Conservation (phyloP, 2,113 vertebrate genomes). For the Lethenteron reissneri region DNA sequence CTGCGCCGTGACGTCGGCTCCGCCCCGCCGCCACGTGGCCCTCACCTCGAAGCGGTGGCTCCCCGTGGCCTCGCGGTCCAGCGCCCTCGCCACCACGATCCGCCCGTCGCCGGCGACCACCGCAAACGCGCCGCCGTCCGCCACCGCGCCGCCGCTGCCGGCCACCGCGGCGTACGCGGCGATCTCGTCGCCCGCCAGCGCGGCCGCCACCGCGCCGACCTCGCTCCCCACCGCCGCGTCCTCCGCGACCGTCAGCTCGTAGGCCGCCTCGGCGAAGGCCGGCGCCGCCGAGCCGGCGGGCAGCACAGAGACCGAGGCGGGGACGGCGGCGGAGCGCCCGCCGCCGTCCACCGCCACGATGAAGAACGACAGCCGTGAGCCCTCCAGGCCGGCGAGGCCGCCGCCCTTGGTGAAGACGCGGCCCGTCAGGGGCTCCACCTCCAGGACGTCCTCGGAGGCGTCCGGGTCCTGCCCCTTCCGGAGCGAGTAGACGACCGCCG, state of each 20-base stretch:
- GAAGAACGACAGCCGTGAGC: conserved; percentile 57
- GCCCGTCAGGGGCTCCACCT: conserved; percentile 52
- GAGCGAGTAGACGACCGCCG: conserved; percentile 55
- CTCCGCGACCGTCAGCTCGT: conserved; percentile 55
- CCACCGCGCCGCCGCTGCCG: conserved; percentile 38
- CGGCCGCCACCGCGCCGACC: conserved; percentile 52
- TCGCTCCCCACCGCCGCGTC: conserved; percentile 58
- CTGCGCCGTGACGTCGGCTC: conserved; percentile 33
- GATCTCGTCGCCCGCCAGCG: conserved; percentile 39
- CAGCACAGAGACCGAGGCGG: conserved; percentile 57
- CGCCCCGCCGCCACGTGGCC: conserved; percentile 31
- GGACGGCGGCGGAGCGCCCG: conserved; percentile 45
- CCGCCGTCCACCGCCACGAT: conserved; percentile 67
- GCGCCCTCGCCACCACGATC: conserved; percentile 64
- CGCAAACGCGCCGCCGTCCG: conserved; percentile 61
- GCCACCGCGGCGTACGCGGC: conserved; percentile 45
- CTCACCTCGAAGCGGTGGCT: conserved; percentile 71
- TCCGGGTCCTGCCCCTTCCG: conserved; percentile 42
- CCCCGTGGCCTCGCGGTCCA: conserved; percentile 72
- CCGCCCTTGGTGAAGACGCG: conserved; percentile 71
- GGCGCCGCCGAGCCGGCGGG: conserved; percentile 44
- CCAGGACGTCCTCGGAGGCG: conserved; percentile 70
- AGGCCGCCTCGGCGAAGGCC: conserved; percentile 60
- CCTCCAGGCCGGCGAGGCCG: conserved; percentile 62
- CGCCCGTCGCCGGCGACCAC: conserved; percentile 49